Percentiles rank a stretch among this genome's conserved stretches.
Conservation (phyloP, 2,888 invertebrate species). For the Papilio demoleus region DNA sequence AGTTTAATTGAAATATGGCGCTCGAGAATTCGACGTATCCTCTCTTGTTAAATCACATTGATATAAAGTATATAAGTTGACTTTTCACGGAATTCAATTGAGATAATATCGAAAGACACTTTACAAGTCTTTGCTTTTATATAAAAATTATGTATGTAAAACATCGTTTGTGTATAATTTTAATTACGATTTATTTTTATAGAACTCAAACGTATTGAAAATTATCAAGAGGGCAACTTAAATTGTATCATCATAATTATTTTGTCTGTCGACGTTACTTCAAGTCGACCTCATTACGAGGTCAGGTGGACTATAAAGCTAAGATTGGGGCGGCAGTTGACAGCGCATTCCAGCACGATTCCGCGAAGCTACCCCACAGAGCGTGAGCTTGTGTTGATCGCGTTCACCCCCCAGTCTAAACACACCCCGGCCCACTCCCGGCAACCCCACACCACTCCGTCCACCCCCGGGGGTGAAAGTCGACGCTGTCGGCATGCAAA, state of each 20-base stretch:
- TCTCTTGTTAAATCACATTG: conserved; percentile 21
- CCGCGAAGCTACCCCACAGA: conserved; percentile 51
- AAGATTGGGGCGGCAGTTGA: conserved; percentile 58
- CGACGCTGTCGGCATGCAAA: conserved; percentile 73
- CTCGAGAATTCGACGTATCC: conserved; percentile 29
- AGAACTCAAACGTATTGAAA: too few relatives aligned
- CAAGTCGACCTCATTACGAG: conserved; percentile 48
- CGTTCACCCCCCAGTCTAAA: conserved; percentile 52
- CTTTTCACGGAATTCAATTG: background rate
- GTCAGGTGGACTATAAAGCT: conserved; percentile 49
- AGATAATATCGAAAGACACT: background rate
- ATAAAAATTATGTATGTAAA: too few relatives aligned
- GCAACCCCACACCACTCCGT: conserved; percentile 42
- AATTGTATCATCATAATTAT: background rate
- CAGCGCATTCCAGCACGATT: conserved; percentile 73
- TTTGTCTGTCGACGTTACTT: conserved; percentile 36
- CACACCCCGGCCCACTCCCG: conserved; percentile 41
- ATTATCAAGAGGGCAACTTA: background rate
- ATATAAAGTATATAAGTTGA: background rate
- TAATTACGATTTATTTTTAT: too few relatives aligned
- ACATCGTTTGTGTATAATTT: too few relatives aligned
- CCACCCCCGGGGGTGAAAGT: conserved; percentile 44
- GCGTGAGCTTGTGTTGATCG: conserved; percentile 57
- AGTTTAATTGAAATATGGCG: conserved; percentile 36
- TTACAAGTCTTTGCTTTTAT: too few relatives aligned